Conservation (phyloP, 2,797 vertebrate species). For the Acipenser oxyrinchus region DNA sequence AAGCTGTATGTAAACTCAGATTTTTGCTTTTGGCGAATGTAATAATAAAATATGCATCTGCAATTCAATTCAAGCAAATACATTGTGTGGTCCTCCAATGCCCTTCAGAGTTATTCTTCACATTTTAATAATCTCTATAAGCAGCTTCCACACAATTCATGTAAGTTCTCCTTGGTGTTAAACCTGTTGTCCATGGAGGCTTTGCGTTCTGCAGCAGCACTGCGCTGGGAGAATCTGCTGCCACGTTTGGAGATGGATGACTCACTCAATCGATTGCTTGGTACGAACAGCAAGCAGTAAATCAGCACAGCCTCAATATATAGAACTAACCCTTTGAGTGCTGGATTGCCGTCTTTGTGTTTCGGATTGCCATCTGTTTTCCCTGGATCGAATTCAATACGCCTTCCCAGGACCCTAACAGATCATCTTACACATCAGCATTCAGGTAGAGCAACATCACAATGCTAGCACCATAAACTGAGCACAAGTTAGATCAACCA, state of each 20-base stretch:
- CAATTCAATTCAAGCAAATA: not conserved
- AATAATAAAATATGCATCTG: not conserved
- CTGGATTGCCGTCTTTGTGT: no score
- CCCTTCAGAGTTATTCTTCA: no score
- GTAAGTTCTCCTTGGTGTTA: not conserved
- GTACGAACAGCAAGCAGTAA: not conserved
- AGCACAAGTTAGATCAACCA: not conserved
- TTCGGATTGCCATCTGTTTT: no score
- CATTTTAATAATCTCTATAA: not conserved
- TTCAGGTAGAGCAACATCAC: not conserved
- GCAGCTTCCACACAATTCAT: not conserved
- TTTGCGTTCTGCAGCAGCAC: not conserved
- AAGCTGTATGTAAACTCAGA: not conserved
- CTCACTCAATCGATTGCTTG: not conserved
- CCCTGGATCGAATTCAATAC: no score
- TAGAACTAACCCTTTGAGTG: no score
- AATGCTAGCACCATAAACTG: not conserved
- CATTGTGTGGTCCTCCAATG: not conserved
- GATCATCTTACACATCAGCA: no score
- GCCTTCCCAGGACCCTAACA: not conserved
- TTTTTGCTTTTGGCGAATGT: not conserved
- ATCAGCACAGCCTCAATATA: no score
- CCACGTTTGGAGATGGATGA: not conserved
- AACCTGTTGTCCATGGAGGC: not conserved
- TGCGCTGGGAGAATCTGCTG: not conserved